A percentile compares a stretch with the other conserved stretches of the same genome.
phyloP scores from a whole-genome alignment of 2,888 invertebrate genomes.

The Eupelmus urozonus region DNA sequence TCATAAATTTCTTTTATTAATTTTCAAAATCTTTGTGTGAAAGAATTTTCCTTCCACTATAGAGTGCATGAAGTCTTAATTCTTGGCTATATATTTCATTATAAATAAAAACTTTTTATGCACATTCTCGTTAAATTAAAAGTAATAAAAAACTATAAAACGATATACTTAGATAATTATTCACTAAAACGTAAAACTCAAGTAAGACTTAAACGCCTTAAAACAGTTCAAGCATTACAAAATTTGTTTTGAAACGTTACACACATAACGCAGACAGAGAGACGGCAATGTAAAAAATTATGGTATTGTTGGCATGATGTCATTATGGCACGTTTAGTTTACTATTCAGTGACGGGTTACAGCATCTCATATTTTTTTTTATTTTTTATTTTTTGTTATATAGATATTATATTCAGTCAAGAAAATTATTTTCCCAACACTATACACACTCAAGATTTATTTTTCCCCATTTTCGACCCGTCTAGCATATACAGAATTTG shows the following conservation, averaged over 20 bases:
- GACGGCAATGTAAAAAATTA: slow-evolving; percentile 72
- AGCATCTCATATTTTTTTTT: slow-evolving; percentile 61
- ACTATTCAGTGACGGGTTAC: slow-evolving; percentile 66
- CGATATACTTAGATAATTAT: slow-evolving; percentile 30
- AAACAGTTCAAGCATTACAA: slow-evolving; percentile 34
- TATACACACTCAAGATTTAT: slow-evolving; percentile 50
- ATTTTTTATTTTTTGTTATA: slow-evolving; percentile 64
- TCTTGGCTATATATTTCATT: slow-evolving; percentile 25
- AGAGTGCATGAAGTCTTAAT: slow-evolving; percentile 31
- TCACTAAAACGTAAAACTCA: slow-evolving; percentile 39
- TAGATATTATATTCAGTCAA: slow-evolving; percentile 68
- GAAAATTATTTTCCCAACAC: slow-evolving; percentile 60
- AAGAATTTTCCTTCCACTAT: slow-evolving; percentile 40
- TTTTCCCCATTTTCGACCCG: slow-evolving; percentile 49
- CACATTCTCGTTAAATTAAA: slow-evolving; percentile 25
- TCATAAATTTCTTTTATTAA: slow-evolving; percentile 30
- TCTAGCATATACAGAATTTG: slow-evolving; percentile 54
- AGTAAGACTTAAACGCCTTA: slow-evolving; percentile 51
- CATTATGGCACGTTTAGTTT: slow-evolving; percentile 76
- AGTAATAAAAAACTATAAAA: slow-evolving; percentile 51
- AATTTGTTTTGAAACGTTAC: slow-evolving; percentile 41
- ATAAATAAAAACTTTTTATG: slow-evolving; percentile 41
- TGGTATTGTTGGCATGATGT: slow-evolving; percentile 77
- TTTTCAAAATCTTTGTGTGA: slow-evolving; percentile 27
- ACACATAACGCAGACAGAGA: slow-evolving; percentile 60